Evolutionary conservation across 1,140 invertebrate species (phyloP).

Genomic region (Calephelis nemesis): DNA sequence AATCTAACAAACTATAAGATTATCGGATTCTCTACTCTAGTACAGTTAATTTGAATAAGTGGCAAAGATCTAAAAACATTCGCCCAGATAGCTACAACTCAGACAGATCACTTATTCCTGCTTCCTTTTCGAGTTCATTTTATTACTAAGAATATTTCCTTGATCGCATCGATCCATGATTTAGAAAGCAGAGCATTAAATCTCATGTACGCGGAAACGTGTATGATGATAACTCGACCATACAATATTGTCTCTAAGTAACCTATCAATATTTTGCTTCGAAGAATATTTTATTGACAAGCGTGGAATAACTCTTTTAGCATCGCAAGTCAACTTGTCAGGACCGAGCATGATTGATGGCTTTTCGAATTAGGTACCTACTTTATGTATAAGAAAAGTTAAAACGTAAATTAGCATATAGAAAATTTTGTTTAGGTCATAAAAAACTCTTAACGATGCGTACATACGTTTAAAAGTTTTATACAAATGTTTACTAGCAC

Average conservation of each 20-base stretch:
- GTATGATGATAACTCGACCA: background rate
- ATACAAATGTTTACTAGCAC: too few relatives aligned
- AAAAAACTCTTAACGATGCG: background rate
- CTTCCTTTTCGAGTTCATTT: too few relatives aligned
- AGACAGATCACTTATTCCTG: too few relatives aligned
- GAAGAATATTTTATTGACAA: conserved; percentile 1
- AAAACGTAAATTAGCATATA: background rate
- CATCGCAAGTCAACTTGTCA: conserved; percentile 4
- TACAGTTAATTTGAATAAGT: background rate
- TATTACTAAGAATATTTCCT: too few relatives aligned
- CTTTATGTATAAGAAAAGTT: conserved; percentile 3
- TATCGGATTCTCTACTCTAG: too few relatives aligned
- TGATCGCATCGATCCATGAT: too few relatives aligned
- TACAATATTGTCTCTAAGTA: conserved; percentile 11
- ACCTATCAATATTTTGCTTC: conserved; percentile 17
- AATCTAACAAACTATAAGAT: too few relatives aligned
- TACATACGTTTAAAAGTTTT: background rate
- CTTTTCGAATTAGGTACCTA: background rate
- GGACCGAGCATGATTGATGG: background rate
- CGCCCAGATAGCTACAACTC: too few relatives aligned
- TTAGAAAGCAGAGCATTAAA: background rate
- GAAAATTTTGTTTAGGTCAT: background rate
- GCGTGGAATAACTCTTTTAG: conserved; percentile 15
- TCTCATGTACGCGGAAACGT: background rate
- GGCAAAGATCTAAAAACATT: too few relatives aligned